Evolutionary conservation across 1,140 invertebrate species (phyloP).

Genomic region (Drosophila ogumai): DNA sequence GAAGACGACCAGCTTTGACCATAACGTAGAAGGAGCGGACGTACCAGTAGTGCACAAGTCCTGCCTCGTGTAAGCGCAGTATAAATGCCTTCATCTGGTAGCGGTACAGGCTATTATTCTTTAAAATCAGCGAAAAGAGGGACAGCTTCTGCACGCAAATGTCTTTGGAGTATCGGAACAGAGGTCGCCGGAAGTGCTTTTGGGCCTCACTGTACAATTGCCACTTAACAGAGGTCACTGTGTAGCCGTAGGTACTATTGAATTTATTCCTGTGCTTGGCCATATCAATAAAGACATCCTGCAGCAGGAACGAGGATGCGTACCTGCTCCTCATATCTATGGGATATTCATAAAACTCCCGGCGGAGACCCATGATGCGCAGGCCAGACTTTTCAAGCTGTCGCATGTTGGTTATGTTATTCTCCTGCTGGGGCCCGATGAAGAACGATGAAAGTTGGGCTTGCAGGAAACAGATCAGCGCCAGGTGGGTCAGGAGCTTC

Average conservation of each 20-base stretch:
- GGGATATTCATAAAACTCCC: conserved; percentile 39
- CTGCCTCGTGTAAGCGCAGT: conserved; percentile 1
- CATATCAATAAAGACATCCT: conserved; percentile 7
- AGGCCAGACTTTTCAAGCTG: conserved; percentile 25
- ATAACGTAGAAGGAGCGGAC: conserved; percentile 18
- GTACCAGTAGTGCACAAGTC: conserved; percentile 11
- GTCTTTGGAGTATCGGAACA: conserved; percentile 48
- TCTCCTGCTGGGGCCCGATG: conserved; percentile 24
- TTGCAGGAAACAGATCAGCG: conserved; percentile 27
- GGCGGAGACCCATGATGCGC: conserved; percentile 33
- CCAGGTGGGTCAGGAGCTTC: conserved; percentile 3
- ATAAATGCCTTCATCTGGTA: conserved; percentile 11
- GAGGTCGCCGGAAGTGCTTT: conserved; percentile 23
- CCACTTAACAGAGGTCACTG: conserved; percentile 31
- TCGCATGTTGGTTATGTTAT: conserved; percentile 27
- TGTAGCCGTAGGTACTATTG: conserved; percentile 43
- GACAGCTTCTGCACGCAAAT: conserved; percentile 22
- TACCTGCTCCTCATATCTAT: conserved; percentile 36
- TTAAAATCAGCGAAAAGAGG: conserved; percentile 11
- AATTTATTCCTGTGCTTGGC: conserved; percentile 12
- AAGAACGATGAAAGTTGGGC: conserved; percentile 45
- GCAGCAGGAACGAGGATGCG: conserved; percentile 35
- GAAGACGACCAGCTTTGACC: conserved; percentile 20
- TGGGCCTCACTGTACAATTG: conserved; percentile 6
- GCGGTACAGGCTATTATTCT: conserved; percentile 28